Evolutionary conservation across 2,113 vertebrate species (phyloP).

Genomic region (Heteronetta atricapilla): DNA sequence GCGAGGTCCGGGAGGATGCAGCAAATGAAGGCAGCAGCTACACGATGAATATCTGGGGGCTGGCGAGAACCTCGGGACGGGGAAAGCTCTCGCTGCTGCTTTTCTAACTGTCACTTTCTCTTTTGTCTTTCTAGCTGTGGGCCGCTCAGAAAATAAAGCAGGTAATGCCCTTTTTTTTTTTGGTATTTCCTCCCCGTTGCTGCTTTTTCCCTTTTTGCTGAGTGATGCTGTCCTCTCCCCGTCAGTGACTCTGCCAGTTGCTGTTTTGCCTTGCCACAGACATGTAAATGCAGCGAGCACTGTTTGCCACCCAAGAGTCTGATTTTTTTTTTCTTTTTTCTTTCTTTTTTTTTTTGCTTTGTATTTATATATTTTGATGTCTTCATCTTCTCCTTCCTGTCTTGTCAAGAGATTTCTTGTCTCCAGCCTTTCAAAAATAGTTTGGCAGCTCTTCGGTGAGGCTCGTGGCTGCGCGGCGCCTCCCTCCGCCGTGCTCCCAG

Average conservation of each 20-base stretch:
- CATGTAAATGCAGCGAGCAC: constrained; percentile 35
- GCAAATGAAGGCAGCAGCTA: neutral
- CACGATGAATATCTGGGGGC: neutral
- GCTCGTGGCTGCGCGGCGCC: neutral
- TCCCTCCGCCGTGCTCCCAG: neutral
- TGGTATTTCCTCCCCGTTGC: neutral
- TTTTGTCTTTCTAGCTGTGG: constrained; percentile 84
- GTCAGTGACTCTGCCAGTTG: constrained; percentile 19
- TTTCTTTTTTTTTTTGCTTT: neutral
- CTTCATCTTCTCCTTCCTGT: constrained; percentile 51
- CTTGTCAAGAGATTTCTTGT: constrained; percentile 39
- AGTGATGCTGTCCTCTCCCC: neutral
- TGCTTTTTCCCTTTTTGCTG: neutral
- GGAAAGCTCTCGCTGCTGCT: rapidly evolving
- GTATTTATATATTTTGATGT: constrained; percentile 59
- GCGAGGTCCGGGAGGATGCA: neutral
- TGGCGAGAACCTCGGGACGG: neutral
- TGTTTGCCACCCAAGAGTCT: constrained; percentile 16
- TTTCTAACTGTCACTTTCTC: neutral
- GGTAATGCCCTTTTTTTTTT: constrained; percentile 68
- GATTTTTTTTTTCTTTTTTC: neutral
- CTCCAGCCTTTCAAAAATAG: constrained; percentile 29
- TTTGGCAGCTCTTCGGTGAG: constrained; percentile 53
- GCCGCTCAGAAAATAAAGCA: constrained; percentile 94
- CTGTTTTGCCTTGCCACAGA: constrained; percentile 34